A percentile compares a stretch with the other conserved stretches of the same genome.
Evolutionary conservation across 1,140 invertebrate genomes (phyloP).

Genomic region (Scaptomyza graminum): DNA sequence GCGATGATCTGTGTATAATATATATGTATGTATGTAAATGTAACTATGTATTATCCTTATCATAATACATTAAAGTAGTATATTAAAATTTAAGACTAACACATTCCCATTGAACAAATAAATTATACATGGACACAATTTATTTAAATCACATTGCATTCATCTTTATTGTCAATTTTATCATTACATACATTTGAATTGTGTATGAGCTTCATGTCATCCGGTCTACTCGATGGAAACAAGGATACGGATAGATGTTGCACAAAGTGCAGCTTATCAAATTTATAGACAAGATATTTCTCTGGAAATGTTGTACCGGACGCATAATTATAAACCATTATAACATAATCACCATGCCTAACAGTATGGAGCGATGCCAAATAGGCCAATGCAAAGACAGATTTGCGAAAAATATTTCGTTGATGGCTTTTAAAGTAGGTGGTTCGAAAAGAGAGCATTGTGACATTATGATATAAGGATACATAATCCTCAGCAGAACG

Average conservation of each 20-base stretch:
- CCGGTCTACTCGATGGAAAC: constrained; percentile 23
- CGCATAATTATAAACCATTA: constrained; percentile 62
- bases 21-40: constrained; percentile 17
- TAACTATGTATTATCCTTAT: constrained; percentile 17
- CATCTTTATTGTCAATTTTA: not conserved
- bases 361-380: constrained; percentile 41
- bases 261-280: constrained; percentile 48
- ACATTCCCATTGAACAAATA: constrained; percentile 49
- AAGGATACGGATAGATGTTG: constrained; percentile 43
- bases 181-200: not conserved
- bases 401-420: constrained; percentile 43
- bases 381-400: constrained; percentile 60
- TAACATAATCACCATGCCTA: constrained; percentile 46
- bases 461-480: constrained; percentile 63
- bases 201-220: no score
- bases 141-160: no score
- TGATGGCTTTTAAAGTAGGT: constrained; percentile 28
- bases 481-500: constrained; percentile 70
- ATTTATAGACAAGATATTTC: constrained; percentile 69
- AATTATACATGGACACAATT: constrained; percentile 23
- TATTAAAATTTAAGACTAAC: constrained; percentile 33
- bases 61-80: constrained; percentile 19
- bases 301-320: constrained; percentile 57
- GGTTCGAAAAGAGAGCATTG: constrained; percentile 59
- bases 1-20: constrained; percentile 26